These are phyloP conservation scores for Empis stercorea DNA, from an alignment of 2,888 invertebrate genomes.

Conservation along the genomic window DNA sequence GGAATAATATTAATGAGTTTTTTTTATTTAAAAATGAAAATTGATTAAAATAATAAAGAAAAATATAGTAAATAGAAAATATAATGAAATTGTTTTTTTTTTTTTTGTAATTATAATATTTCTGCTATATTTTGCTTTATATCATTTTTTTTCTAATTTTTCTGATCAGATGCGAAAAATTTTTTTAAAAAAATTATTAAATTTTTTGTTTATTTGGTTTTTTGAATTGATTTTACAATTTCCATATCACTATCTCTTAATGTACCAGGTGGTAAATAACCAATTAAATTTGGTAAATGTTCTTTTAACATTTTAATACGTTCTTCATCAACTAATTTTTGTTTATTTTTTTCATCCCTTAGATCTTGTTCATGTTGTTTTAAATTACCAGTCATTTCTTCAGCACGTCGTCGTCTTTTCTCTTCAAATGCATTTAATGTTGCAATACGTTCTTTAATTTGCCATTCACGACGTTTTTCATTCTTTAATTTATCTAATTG, in stretches of 20 bases:
- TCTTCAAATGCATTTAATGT: conserved; percentile 41
- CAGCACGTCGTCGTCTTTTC: conserved; percentile 30
- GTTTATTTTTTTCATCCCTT: conserved; percentile 35
- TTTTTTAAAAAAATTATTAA: no score
- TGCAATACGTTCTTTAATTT: conserved; percentile 43
- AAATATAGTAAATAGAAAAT: no score
- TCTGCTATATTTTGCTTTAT: no score
- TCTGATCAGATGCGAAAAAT: no score
- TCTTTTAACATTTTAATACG: conserved; percentile 40
- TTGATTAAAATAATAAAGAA: no score
- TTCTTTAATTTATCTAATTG: conserved; percentile 45
- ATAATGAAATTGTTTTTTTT: no score
- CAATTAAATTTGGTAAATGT: conserved; percentile 41
- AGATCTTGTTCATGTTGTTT: conserved; percentile 35
- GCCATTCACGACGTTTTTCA: conserved; percentile 43
- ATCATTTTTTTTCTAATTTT: no score
- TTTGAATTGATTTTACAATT: conserved; percentile 10
- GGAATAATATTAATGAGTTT: no score
- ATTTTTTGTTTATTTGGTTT: no score
- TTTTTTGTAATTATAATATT: no score
- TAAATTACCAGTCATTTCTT: conserved; percentile 34
- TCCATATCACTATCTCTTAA: conserved; percentile 39
- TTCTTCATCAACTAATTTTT: conserved; percentile 41
- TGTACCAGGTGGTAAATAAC: conserved; percentile 42
- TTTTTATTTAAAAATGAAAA: no score